Base-by-base conservation (phyloP, 2,797 vertebrate genomes). In the Danio tinwini region DNA sequence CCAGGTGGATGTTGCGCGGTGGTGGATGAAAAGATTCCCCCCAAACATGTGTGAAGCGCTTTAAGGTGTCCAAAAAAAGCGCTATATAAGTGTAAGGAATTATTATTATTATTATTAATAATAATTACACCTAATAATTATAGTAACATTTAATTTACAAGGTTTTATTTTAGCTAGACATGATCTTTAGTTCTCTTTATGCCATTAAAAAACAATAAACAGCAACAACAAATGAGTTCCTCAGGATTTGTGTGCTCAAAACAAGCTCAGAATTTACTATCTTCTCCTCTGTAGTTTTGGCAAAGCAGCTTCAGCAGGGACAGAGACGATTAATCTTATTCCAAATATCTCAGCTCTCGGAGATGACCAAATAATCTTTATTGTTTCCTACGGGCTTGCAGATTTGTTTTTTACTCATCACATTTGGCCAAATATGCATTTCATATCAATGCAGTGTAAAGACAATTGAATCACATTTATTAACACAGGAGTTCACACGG, bases 261-360 rank as follows among this genome's bases (percentile, higher is more conserved):
- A 21, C 40, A 52, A 64, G 47, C 59, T 42, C n/a, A 71, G 6
- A 55, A 50, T 69, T 0, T 58, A 80, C 65, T 39, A 12, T 10
- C 0, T n/a, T 61, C 72, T 42, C 17, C 16, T 62, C 39, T 69
- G 59, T 79, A 49, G 64, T 42, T 8, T 39, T 80, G 77, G 73
- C 81, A 82, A 82, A 81, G 76, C 55, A 74, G 44, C 81, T 80
- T 50, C 74, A 82, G 68, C 47, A 69, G 73, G 72, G 63, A 74
- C 65, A 40, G 50, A 64, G 78, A 74, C 78, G 82, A 82, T 82
- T 55, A 70, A 72, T 82, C 82, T 82, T 81, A 42, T 72, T 81
- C 69, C 64, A 74, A 64, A 81, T 39, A 75, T 75, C 63, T 49
- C 55, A 81, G 63, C 68, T 64, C 69, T 80, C 47, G 58, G 59